phyloP scores from a whole-genome alignment of 2,113 vertebrate genomes.

The Neotoma lepida region DNA sequence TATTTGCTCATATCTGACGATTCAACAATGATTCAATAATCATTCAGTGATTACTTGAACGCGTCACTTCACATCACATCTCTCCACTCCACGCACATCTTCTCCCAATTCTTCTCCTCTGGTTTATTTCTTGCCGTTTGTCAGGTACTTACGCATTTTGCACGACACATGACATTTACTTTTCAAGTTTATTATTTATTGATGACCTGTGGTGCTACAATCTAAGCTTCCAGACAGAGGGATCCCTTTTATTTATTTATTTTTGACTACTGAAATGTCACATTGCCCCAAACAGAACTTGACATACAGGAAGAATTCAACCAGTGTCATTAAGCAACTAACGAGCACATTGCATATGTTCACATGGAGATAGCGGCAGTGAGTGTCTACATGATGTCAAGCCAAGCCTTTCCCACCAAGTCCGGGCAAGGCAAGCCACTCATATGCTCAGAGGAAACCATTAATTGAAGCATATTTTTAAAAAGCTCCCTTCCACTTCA shows the following conservation, averaged over 20 bases:
- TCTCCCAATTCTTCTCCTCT: neutral
- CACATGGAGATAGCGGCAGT: neutral
- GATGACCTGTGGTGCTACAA: neutral
- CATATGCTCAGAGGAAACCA: neutral
- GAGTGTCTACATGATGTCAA: neutral
- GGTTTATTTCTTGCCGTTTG: neutral
- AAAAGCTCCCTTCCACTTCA: neutral
- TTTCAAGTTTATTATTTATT: constrained; percentile 40
- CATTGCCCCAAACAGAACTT: neutral
- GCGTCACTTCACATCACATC: neutral
- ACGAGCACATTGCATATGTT: neutral
- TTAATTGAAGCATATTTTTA: neutral
- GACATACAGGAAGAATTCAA: neutral
- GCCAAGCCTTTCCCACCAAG: neutral
- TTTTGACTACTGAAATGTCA: neutral
- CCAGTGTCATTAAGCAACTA: neutral
- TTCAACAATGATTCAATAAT: neutral
- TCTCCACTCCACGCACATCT: neutral
- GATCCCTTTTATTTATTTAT: neutral
- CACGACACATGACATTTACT: neutral
- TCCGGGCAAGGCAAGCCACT: neutral
- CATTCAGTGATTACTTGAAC: neutral
- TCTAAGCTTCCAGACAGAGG: neutral
- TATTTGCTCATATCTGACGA: neutral
- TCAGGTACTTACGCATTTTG: neutral